A percentile compares a stretch with the other conserved stretches of the same genome.
Conservation (phyloP, 2,888 invertebrate genomes). For the Mythimna lalbum region DNA sequence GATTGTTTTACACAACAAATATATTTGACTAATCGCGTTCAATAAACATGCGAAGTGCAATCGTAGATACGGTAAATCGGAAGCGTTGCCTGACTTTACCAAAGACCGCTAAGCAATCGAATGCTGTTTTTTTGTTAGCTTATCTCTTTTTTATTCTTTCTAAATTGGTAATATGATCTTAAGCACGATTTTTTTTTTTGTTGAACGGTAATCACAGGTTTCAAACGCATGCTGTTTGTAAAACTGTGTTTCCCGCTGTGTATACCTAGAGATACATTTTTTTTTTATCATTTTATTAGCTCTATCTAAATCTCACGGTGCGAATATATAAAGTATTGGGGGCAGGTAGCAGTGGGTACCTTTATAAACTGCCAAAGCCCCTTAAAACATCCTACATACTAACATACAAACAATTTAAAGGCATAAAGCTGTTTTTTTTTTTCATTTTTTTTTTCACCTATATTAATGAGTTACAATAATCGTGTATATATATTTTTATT, state of each 20-base stretch:
- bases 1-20: slow-evolving; percentile 58
- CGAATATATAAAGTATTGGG: slow-evolving; percentile 81
- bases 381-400: slow-evolving; percentile 82
- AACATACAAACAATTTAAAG: slow-evolving; percentile 89
- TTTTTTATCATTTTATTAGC: slow-evolving; percentile 80
- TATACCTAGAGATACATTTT: slow-evolving; percentile 77
- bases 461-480: slow-evolving; percentile 87
- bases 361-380: slow-evolving; percentile 81
- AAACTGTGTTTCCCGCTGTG: slow-evolving; percentile 71
- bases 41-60: slow-evolving; percentile 72
- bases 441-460: slow-evolving; percentile 81
- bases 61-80: slow-evolving; percentile 67
- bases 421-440: slow-evolving; percentile 89
- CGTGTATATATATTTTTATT: slow-evolving; percentile 91
- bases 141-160: slow-evolving; percentile 74
- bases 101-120: slow-evolving; percentile 81
- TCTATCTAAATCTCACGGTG: slow-evolving; percentile 87
- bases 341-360: slow-evolving; percentile 79
- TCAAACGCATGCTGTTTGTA: slow-evolving; percentile 58
- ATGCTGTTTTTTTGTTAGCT: slow-evolving; percentile 72
- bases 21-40: slow-evolving; percentile 68
- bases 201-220: slow-evolving; percentile 69
- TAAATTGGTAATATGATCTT: slow-evolving; percentile 83
- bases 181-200: slow-evolving; percentile 82
- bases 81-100: slow-evolving; percentile 81